Base-by-base conservation (phyloP, 2,888 invertebrate species). In the Argyra leucocephala region DNA sequence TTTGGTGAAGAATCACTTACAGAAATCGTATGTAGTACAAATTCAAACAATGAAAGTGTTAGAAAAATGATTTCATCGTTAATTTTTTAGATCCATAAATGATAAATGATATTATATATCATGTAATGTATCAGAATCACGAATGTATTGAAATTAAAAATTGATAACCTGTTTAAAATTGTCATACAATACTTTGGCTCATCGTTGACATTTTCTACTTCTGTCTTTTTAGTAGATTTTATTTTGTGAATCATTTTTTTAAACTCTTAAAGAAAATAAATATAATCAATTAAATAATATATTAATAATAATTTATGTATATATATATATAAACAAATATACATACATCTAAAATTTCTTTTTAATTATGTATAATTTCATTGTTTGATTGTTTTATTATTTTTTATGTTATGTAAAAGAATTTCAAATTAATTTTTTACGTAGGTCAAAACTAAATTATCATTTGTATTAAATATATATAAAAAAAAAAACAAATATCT, bases 11-110 rank as follows among this genome's bases (percentile, higher is more conserved):
- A 64, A 10, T 61, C 62, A 6, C 57, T 61, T 36, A 61, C 68
- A 61, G 68, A 69, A 36, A 68, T 12, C 2, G n/a, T 48, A 48
- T 48, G 48, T 48, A 48, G 48, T 48, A 48, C 48, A 48, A 48
- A 48, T 48, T 48, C 68, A 67, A 70, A 68, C 61, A 73, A 73
- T 63, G 73, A 73, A 66, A 70, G 71, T 68, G 71, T 73, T 65
- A 70, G 73, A 65, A 71, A 71, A 69, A 72, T 72, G 70, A 72
- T 72, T 67, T 72, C 73, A 62, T 72, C 71, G 58, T 65, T 72
- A 61, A 72, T 71, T 67, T 70, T 72, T 68, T 23, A n/a, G 26
- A 48, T 18, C 12, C 48, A 31, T 31, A 31, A 7, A 31, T 10
- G 7, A 31, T 31, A 31, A 10, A 31, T 31, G 31, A 10, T 31